Evolutionary conservation across 2,888 invertebrate genomes (phyloP).

Genomic region (Phyto melanocephala): DNA sequence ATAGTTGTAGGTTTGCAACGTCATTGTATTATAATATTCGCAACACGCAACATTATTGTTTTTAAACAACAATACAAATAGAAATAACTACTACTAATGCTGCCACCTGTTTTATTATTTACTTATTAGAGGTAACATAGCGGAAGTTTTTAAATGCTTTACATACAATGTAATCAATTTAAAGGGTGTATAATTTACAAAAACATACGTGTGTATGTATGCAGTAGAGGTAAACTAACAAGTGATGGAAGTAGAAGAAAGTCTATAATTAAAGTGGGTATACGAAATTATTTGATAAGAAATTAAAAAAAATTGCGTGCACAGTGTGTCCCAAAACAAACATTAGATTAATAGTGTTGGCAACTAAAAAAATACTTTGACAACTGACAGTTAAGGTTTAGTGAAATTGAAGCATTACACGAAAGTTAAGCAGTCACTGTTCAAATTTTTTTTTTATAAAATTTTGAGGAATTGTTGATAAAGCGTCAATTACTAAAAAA

Average conservation of each 20-base stretch:
- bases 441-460: no score
- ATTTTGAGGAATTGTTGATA: no score
- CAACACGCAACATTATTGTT: slow-evolving; percentile 52
- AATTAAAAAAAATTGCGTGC: no score
- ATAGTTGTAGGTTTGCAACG: slow-evolving; percentile 43
- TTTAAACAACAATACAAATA: neutral
- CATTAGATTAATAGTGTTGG: no score
- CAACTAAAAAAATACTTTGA: no score
- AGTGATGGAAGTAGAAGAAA: neutral
- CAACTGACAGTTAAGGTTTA: no score
- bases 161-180: slow-evolving; percentile 29
- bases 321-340: neutral
- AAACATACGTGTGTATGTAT: no score
- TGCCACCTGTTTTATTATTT: slow-evolving; percentile 26
- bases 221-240: neutral
- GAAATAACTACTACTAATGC: neutral
- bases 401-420: no score
- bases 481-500: no score
- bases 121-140: neutral
- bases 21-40: slow-evolving; percentile 53
- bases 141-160: slow-evolving; percentile 17
- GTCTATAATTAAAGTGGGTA: no score
- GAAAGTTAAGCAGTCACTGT: no score
- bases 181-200: neutral
- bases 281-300: no score